Evolutionary conservation across 1,140 invertebrate genomes (phyloP), one percentile per base, ranked within the genome.

Genomic region (Centruroides sculpturatus): DNA sequence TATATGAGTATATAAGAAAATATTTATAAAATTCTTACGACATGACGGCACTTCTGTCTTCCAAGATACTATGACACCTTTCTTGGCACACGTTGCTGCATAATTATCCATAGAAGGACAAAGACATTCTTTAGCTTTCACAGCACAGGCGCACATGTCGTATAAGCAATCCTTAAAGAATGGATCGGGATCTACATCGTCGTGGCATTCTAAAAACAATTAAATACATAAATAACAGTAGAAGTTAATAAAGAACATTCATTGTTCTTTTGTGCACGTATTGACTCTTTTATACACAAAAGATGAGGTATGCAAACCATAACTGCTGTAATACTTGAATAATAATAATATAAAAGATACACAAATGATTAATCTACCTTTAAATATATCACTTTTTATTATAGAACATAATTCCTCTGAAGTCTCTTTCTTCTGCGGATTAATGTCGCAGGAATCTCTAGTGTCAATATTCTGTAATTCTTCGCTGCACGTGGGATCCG

Each of bases 151-250:
- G 69, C 90, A 94, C 73, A 91, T 81, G 70, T 94, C 90, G 72
- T 85, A 90, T 59, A 89, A 68, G 71, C 91, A 94, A 70, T 87
- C 80, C 66, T 85, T 80, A 72, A 89, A 85, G 73, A 80, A 90
- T 13, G 80, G 74, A 50, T 83, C 79, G 1, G 86, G 84, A 70
- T 92, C 87, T 10, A 92, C 85, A 64, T 82, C 76, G 75, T 81
- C 81, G 69, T 87, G 85, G 63, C 88, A 92, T 23, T 78, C 86
- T 84, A 72, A 59, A 73, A 74, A 71, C 62, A 71, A 64, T 56
- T 56, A 55, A 53, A 57, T 23, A 23, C 23, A 23, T 2, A 2
- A 23, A 23, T 23, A 23, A 23, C 23, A 23, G 23, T 23, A 2
- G 0, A 23, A 23, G 23, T 23, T 23, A 23, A 2, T 2, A 23